These are phyloP conservation scores for Entomobrya multifasciata DNA, from an alignment of 2,888 invertebrate species.

Conservation along the genomic window DNA sequence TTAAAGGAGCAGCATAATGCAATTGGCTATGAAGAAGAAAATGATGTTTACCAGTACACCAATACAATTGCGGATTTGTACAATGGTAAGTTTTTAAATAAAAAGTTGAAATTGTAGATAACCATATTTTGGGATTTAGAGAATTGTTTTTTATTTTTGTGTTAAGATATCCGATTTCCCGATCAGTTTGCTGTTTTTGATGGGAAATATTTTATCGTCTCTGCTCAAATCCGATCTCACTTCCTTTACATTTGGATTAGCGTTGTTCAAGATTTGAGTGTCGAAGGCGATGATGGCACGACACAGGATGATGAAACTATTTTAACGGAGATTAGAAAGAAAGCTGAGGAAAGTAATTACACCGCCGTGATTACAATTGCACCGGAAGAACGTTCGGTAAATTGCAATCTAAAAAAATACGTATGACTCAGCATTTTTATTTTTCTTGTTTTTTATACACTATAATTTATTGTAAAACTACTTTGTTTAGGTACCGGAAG, in stretches of 20 bases:
- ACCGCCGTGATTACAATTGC: slow-evolving; percentile 33
- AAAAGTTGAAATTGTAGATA: too few species aligned
- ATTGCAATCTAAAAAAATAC: too few species aligned
- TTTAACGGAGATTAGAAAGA: slow-evolving; percentile 33
- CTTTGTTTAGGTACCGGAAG: slow-evolving; percentile 33
- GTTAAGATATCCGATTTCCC: slow-evolving; percentile 46
- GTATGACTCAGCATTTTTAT: too few species aligned
- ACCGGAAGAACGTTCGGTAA: slow-evolving; percentile 32
- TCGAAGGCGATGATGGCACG: background rate
- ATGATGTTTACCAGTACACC: slow-evolving; percentile 21
- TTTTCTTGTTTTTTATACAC: too few species aligned
- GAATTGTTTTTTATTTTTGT: too few species aligned
- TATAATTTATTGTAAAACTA: too few species aligned
- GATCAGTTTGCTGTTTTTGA: slow-evolving; percentile 57
- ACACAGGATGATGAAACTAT: background rate
- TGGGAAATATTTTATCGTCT: slow-evolving; percentile 54
- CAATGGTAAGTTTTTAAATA: slow-evolving; percentile 28
- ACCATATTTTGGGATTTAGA: background rate
- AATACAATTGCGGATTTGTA: slow-evolving; percentile 20
- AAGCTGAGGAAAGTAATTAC: slow-evolving; percentile 39
- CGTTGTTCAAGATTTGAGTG: slow-evolving; percentile 28
- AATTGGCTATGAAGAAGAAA: slow-evolving; percentile 44
- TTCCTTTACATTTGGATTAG: slow-evolving; percentile 53
- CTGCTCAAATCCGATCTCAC: slow-evolving; percentile 55
- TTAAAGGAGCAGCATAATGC: slow-evolving; percentile 52